Evolutionary conservation across 2,797 vertebrate species (phyloP).

Genomic region (Macrochelys suwanniensis): DNA sequence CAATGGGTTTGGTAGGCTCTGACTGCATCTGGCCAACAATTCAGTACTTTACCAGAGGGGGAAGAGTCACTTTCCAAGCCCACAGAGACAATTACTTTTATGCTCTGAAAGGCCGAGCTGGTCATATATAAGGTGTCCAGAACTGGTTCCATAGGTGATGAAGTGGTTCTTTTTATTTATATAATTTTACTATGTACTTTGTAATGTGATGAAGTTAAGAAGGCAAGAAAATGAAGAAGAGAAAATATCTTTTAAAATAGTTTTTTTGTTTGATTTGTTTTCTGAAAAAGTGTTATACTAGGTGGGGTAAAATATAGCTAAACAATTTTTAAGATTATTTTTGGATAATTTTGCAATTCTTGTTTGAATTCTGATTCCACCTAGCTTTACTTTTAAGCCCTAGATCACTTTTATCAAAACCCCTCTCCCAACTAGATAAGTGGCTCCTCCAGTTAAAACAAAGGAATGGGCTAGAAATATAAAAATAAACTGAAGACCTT

Average conservation of each 20-base stretch:
- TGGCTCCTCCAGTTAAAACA: background rate
- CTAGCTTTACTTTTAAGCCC: background rate
- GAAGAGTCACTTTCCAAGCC: background rate
- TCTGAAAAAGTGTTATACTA: background rate
- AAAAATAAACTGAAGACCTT: background rate
- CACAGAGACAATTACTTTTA: background rate
- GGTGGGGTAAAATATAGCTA: background rate
- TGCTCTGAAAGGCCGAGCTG: background rate
- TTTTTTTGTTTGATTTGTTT: background rate
- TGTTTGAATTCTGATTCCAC: slow-evolving; percentile 14
- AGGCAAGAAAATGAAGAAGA: background rate
- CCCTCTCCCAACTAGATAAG: rapidly evolving
- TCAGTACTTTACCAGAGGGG: background rate
- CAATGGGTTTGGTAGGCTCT: background rate
- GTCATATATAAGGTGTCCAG: background rate
- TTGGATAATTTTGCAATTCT: background rate
- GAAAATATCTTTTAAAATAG: background rate
- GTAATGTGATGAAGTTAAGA: background rate
- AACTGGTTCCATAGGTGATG: background rate
- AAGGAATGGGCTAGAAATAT: background rate
- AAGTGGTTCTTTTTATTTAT: background rate
- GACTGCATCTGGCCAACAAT: background rate
- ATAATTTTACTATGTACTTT: background rate
- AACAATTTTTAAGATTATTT: background rate
- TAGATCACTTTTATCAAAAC: background rate